phyloP scores from a whole-genome alignment of 2,113 vertebrate genomes.

The Grantiella picta region DNA sequence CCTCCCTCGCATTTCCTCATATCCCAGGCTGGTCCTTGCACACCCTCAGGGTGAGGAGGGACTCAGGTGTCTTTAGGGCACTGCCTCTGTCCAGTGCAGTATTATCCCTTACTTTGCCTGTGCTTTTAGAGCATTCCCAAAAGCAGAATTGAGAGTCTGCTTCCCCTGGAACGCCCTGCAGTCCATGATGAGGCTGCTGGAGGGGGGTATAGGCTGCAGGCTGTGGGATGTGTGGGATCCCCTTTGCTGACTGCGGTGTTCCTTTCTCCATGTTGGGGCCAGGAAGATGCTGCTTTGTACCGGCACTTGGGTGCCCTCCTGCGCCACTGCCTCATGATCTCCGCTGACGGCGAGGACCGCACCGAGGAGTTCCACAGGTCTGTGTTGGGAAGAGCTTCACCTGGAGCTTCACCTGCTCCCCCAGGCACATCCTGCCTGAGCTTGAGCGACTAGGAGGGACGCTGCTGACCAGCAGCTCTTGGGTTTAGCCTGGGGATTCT shows the following conservation, averaged over 20 bases:
- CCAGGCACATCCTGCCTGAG: background rate
- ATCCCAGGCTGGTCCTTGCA: fast-evolving
- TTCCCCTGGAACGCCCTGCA: background rate
- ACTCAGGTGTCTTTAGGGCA: fast-evolving
- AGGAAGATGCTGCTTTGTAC: constrained; percentile 89
- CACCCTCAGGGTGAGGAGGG: background rate
- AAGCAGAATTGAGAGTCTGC: background rate
- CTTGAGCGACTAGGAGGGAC: fast-evolving
- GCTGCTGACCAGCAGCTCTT: background rate
- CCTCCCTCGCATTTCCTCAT: fast-evolving
- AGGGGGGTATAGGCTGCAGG: background rate
- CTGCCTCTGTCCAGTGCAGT: background rate
- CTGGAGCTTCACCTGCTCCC: background rate
- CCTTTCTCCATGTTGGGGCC: background rate
- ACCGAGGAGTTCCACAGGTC: constrained; percentile 92
- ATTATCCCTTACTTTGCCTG: background rate
- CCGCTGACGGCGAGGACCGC: constrained; percentile 82
- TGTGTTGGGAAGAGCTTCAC: background rate
- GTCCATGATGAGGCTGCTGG: background rate
- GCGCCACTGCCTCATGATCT: constrained; percentile 86
- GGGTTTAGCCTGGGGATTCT: background rate
- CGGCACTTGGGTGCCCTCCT: constrained; percentile 85
- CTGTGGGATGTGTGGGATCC: background rate
- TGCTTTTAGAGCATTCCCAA: background rate
- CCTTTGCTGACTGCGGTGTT: background rate